phyloP scores from a whole-genome alignment of 2,113 vertebrate genomes.

The Sorex fumeus region DNA sequence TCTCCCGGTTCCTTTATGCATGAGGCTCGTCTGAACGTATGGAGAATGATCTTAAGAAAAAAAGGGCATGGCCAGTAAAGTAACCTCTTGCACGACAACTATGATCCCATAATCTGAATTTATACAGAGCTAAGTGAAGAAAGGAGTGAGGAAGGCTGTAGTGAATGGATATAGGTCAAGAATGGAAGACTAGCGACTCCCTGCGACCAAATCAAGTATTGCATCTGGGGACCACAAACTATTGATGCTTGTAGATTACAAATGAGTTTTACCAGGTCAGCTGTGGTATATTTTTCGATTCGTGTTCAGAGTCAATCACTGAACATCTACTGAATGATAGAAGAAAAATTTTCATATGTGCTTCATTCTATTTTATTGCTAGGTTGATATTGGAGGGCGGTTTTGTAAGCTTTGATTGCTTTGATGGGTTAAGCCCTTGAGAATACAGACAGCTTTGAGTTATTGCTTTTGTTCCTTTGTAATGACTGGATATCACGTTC shows the following conservation, averaged over 20 bases:
- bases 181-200: slow-evolving; percentile 60
- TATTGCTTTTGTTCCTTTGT: neutral
- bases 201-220: slow-evolving; percentile 32
- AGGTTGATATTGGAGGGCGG: no score
- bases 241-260: neutral
- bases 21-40: no score
- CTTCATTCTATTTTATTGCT: slow-evolving; percentile 8
- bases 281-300: slow-evolving; percentile 29
- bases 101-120: neutral
- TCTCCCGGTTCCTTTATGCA: no score
- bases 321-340: neutral
- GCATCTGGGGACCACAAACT: neutral
- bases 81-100: slow-evolving; percentile 20
- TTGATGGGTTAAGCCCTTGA: neutral
- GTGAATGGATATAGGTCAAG: rapidly evolving
- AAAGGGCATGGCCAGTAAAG: neutral
- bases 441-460: neutral
- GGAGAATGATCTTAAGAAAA: no score
- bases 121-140: neutral
- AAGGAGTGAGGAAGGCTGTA: neutral
- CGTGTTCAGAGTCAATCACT: slow-evolving; percentile 47
- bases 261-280: slow-evolving; percentile 24
- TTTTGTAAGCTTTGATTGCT: neutral
- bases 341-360: neutral
- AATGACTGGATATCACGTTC: slow-evolving; percentile 20